These are phyloP conservation scores for Podotricha telesiphe DNA, from an alignment of 2,888 invertebrate genomes.

Conservation along the genomic window DNA sequence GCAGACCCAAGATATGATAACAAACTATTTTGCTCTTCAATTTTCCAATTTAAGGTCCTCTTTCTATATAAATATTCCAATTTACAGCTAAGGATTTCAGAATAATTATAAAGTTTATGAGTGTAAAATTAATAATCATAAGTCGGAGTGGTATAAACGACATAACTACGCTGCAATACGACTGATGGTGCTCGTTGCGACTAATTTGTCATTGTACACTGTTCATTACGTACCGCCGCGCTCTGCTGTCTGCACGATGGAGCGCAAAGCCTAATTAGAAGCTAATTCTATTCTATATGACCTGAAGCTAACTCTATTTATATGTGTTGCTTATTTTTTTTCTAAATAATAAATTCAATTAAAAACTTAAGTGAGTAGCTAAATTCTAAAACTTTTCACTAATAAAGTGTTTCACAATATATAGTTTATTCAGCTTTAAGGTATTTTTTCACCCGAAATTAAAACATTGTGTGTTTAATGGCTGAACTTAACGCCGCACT, in stretches of 20 bases:
- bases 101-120: neutral
- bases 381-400: too few relatives aligned
- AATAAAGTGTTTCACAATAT: too few relatives aligned
- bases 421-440: too few relatives aligned
- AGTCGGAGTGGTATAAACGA: neutral
- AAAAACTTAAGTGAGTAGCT: too few relatives aligned
- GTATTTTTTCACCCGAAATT: too few relatives aligned
- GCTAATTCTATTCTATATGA: slow-evolving; percentile 24
- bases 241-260: slow-evolving; percentile 26
- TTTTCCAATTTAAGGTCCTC: too few relatives aligned
- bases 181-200: slow-evolving; percentile 17
- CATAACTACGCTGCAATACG: slow-evolving; percentile 15
- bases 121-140: neutral
- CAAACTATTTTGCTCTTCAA: too few relatives aligned
- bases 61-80: neutral
- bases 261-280: slow-evolving; percentile 30
- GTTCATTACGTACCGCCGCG: slow-evolving; percentile 32
- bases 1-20: too few relatives aligned
- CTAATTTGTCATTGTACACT: slow-evolving; percentile 38
- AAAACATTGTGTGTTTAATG: too few relatives aligned
- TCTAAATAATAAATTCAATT: neutral
- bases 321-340: neutral
- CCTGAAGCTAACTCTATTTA: too few relatives aligned
- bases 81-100: neutral
- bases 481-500: too few relatives aligned